Evolutionary conservation across 2,797 vertebrate genomes (phyloP).

Genomic region (Epinephelus malabaricus): DNA sequence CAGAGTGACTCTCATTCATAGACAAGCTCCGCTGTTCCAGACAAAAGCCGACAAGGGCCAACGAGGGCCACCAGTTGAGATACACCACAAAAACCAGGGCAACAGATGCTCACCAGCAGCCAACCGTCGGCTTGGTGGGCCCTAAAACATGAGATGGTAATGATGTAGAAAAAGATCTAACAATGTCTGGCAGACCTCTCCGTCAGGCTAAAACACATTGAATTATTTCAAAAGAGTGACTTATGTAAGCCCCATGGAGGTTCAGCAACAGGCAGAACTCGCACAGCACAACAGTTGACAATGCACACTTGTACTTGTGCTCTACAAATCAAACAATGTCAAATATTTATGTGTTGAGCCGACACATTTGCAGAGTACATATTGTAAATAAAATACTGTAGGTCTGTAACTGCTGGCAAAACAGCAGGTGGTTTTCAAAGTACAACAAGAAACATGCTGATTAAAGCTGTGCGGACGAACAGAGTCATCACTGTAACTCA

Average conservation of each 20-base stretch:
- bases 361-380: constrained; percentile 1
- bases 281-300: neutral
- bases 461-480: neutral
- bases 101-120: too few relatives aligned
- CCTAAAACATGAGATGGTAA: neutral
- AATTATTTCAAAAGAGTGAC: neutral
- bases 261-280: constrained; percentile 2
- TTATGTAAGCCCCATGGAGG: neutral
- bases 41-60: too few relatives aligned
- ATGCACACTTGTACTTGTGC: neutral
- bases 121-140: too few relatives aligned
- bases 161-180: neutral
- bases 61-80: too few relatives aligned
- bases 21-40: too few relatives aligned
- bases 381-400: constrained; percentile 2
- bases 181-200: constrained; percentile 1
- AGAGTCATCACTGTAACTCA: neutral
- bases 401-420: neutral
- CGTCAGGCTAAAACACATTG: neutral
- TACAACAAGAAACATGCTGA: neutral
- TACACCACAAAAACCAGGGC: too few relatives aligned
- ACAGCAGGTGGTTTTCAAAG: neutral
- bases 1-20: too few relatives aligned
- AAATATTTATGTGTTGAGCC: constrained; percentile 6
- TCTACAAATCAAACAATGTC: neutral